These are phyloP conservation scores for Orthonychiurus folsomi DNA, from an alignment of 2,888 invertebrate genomes.

Conservation along the genomic window DNA sequence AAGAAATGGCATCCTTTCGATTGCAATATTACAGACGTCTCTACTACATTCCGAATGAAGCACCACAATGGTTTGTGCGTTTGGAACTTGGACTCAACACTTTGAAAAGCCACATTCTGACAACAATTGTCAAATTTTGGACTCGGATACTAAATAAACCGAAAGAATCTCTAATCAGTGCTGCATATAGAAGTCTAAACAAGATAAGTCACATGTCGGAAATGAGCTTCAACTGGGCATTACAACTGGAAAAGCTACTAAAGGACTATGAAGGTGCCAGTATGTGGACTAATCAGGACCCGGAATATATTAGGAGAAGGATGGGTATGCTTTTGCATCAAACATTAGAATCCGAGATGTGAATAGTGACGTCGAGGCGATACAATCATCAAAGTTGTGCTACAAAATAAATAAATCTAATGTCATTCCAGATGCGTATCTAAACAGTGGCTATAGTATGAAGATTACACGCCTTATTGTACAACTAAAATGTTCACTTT, in stretches of 20 bases:
- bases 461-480: neutral
- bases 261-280: neutral
- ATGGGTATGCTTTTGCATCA: neutral
- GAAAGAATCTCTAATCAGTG: neutral
- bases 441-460: neutral
- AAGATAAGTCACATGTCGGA: neutral
- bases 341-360: neutral
- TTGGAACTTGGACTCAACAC: neutral
- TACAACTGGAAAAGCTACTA: neutral
- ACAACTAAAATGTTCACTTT: neutral
- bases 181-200: neutral
- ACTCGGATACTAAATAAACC: neutral
- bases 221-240: neutral
- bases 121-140: neutral
- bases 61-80: constrained; percentile 2
- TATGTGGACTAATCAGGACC: neutral
- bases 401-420: neutral
- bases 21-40: neutral
- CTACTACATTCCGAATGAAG: neutral
- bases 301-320: neutral
- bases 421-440: neutral
- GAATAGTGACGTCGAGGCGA: neutral
- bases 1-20: constrained; percentile 4
- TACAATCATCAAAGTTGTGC: neutral
- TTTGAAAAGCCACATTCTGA: neutral